Percentiles rank a stretch among this genome's conserved stretches.
These are phyloP conservation scores for Bombus difficillimus DNA, from an alignment of 1,140 invertebrate genomes.

Conservation along the genomic window DNA sequence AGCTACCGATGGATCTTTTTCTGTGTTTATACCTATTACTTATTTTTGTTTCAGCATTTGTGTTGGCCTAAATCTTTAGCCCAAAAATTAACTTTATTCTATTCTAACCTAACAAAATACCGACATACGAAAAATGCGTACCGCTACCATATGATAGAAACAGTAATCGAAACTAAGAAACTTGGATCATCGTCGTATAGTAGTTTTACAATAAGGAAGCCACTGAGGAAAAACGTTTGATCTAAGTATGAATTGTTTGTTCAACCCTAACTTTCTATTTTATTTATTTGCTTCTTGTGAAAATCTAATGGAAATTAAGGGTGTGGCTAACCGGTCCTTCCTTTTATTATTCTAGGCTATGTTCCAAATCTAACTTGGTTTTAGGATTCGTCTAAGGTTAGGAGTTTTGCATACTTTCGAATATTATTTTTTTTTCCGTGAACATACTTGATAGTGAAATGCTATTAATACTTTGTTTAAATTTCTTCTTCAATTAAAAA, in stretches of 20 bases:
- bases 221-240: constrained; percentile 50
- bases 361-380: constrained; percentile 31
- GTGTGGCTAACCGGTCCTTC: constrained; percentile 61
- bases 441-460: neutral
- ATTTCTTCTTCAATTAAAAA: neutral
- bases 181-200: constrained; percentile 39
- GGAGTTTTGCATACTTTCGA: constrained; percentile 19
- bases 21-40: constrained; percentile 63
- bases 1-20: constrained; percentile 64
- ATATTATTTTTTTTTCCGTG: constrained; percentile 12
- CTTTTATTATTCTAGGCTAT: constrained; percentile 55
- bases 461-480: neutral
- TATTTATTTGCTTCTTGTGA: constrained; percentile 5
- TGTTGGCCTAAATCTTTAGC: constrained; percentile 38
- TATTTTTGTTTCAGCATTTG: constrained; percentile 44
- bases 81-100: constrained; percentile 36
- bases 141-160: constrained; percentile 64
- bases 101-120: constrained; percentile 38
- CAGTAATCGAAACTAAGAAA: constrained; percentile 28
- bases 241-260: constrained; percentile 61
- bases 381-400: constrained; percentile 48
- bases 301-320: constrained; percentile 47
- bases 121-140: constrained; percentile 57
- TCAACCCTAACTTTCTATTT: constrained; percentile 1
- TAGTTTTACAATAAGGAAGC: constrained; percentile 51